Evolutionary conservation across 2,888 invertebrate species (phyloP).

Genomic region (Enoplolaimus lenunculus): DNA sequence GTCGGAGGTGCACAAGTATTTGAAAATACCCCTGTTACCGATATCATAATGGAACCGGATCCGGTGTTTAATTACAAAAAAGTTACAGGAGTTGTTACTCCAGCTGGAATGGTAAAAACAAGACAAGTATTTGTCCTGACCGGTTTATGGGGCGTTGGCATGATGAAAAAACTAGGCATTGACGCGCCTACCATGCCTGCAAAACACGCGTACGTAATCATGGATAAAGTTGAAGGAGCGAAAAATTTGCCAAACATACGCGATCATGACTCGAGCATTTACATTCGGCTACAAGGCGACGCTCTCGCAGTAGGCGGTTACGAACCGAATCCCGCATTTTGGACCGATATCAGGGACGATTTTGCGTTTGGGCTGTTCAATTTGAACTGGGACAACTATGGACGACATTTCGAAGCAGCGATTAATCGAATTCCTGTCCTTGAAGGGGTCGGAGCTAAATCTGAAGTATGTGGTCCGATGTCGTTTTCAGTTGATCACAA

Average conservation of each 20-base stretch:
- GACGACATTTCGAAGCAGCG: conserved; percentile 56
- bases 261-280: conserved; percentile 68
- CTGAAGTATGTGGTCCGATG: conserved; percentile 45
- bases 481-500: conserved; percentile 82
- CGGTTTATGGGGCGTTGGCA: conserved; percentile 66
- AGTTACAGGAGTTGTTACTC: conserved; percentile 61
- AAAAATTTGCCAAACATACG: conserved; percentile 63
- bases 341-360: conserved; percentile 59
- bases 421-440: conserved; percentile 47
- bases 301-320: conserved; percentile 72
- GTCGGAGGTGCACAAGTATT: conserved; percentile 61
- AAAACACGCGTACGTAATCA: conserved; percentile 74
- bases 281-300: conserved; percentile 60
- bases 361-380: conserved; percentile 72
- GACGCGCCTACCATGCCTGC: conserved; percentile 63
- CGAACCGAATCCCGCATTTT: conserved; percentile 64
- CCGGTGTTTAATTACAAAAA: conserved; percentile 38
- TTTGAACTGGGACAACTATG: conserved; percentile 70
- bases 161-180: conserved; percentile 55
- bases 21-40: conserved; percentile 57
- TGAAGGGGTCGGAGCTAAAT: conserved; percentile 19
- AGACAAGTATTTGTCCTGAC: conserved; percentile 60
- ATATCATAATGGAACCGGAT: conserved; percentile 1
- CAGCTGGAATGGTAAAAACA: conserved; percentile 59
- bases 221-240: conserved; percentile 61